Base-by-base conservation (phyloP, 2,797 vertebrate species). In the Choloepus didactylus region DNA sequence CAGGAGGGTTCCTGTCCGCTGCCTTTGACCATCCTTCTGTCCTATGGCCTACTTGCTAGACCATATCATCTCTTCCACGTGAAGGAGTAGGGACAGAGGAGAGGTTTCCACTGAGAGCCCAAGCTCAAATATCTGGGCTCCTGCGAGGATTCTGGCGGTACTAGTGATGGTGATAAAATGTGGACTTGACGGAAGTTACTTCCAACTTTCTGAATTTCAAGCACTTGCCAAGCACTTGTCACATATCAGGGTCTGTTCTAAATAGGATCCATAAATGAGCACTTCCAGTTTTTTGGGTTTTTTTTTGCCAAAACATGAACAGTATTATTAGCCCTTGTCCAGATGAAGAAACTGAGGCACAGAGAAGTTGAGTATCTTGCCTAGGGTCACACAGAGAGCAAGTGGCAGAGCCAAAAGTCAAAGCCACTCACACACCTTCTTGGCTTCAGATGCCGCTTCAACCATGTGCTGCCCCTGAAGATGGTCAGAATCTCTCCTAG, bases 141-240 rank as follows among this genome's bases (percentile, higher is more conserved):
- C n/a, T 12, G 31, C 67, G 41, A 46, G 66, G 31, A 2, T 29
- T 56, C 60, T 56, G 67, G 35, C 15, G 5, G 27, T 60, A 31
- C 67, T 0, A 27, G 35, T 2, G 27, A 38, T 23, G 11, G 2
- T 29, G 76, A 41, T 54, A 69, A 64, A 83, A 80, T 59, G 49
- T 38, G 66, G 21, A 54, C n/a, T 44, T 31, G 27, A 16, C n/a
- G n/a, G 46, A 25, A 38, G 62, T 49, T 31, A 12, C 41, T 76
- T 93, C 38, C 79, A 69, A 14, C 44, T 76, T 83, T 60, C 69
- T 15, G 66, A 29, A 60, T 91, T 90, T 16, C 83, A 95, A 76
- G 38, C 59, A 29, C 64, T 35, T 21, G 35, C 62, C 46, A n/a
- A 76, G 38, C 64, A n/a, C 64, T 35, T 18, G n/a, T 72, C 41